Evolutionary conservation across 2,113 vertebrate genomes (phyloP).

Genomic region (Herpailurus yagouaroundi): DNA sequence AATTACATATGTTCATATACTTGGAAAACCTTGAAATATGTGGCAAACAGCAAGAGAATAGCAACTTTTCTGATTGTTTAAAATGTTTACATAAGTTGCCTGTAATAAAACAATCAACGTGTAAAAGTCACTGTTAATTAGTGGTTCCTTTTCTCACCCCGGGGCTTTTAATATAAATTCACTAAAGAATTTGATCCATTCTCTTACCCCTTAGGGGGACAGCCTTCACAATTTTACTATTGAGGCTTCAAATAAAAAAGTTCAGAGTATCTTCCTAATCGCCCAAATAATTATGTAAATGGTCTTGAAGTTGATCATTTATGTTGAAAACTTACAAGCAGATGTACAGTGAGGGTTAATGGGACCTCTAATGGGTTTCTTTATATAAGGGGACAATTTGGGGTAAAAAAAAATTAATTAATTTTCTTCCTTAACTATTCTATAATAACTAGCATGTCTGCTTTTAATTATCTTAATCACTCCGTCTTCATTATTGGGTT

Average conservation of each 20-base stretch:
- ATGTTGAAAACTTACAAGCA: constrained; percentile 28
- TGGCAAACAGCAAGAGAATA: constrained; percentile 26
- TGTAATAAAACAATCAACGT: constrained; percentile 19
- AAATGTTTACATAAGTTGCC: constrained; percentile 23
- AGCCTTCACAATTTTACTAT: constrained; percentile 14
- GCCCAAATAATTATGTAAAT: constrained; percentile 43
- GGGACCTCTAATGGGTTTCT: neutral
- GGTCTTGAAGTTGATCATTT: constrained; percentile 2
- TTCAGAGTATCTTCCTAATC: neutral
- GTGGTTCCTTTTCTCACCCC: constrained; percentile 30
- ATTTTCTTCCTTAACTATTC: constrained; percentile 39
- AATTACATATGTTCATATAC: neutral
- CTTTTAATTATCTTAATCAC: constrained; percentile 74
- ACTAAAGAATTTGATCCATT: neutral
- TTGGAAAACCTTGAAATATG: neutral
- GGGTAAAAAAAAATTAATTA: neutral
- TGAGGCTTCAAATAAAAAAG: constrained; percentile 29
- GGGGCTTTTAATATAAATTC: constrained; percentile 39
- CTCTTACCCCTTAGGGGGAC: neutral
- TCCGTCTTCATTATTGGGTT: constrained; percentile 66
- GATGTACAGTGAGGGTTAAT: neutral
- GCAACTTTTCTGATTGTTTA: constrained; percentile 42
- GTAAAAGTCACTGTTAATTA: constrained; percentile 2
- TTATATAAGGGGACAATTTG: neutral
- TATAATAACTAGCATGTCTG: constrained; percentile 54